Evolutionary conservation across 2,113 vertebrate genomes (phyloP).

Genomic region (Gopherus evgoodei): DNA sequence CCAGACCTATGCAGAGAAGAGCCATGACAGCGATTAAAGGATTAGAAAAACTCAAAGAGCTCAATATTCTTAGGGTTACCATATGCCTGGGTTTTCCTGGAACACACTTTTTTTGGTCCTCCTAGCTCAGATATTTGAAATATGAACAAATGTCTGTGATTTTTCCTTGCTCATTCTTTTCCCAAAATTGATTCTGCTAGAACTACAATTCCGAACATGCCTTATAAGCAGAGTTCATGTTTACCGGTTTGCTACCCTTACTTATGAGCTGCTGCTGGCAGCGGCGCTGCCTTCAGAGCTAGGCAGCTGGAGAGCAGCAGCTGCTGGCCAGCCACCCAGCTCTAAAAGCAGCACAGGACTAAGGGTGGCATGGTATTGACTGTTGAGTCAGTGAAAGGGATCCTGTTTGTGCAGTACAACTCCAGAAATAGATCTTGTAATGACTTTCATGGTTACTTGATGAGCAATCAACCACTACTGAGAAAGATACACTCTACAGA

Average conservation of each 20-base stretch:
- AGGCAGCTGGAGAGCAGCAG: no score
- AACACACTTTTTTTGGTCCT: background rate
- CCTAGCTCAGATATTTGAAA: background rate
- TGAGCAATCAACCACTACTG: background rate
- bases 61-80: background rate
- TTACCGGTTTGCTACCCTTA: background rate
- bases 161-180: background rate
- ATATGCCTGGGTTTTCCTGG: background rate
- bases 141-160: background rate
- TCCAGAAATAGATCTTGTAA: background rate
- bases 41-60: background rate
- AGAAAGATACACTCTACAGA: background rate
- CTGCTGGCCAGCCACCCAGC: no score
- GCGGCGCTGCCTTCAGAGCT: background rate
- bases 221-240: background rate
- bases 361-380: background rate
- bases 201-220: background rate
- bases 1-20: background rate
- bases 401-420: background rate
- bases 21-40: background rate
- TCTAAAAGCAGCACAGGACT: background rate
- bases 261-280: background rate
- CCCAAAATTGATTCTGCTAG: background rate
- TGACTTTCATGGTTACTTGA: background rate
- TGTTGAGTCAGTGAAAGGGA: background rate